Conservation (phyloP, 2,113 vertebrate genomes). For the Labrus mixtus region DNA sequence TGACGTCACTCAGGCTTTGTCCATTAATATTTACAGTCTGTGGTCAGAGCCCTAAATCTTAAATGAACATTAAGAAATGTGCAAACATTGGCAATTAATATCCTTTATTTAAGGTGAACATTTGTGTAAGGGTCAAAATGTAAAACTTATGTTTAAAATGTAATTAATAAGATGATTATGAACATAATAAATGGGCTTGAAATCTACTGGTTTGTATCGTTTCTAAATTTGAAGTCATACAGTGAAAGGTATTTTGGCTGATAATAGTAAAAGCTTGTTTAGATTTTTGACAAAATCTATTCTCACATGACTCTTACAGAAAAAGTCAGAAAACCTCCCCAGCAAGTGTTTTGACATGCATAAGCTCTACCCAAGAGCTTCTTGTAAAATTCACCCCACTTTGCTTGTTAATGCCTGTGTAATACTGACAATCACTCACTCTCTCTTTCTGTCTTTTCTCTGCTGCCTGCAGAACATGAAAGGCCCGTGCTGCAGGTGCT, state of each 20-base stretch:
- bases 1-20: too few species aligned
- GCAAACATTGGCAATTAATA: background rate
- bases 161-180: too few species aligned
- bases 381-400: conserved; percentile 27
- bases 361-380: conserved; percentile 41
- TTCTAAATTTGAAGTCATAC: too few species aligned
- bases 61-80: background rate
- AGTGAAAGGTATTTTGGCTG: too few species aligned
- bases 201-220: too few species aligned
- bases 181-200: too few species aligned
- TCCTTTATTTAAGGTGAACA: too few species aligned
- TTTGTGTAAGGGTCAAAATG: too few species aligned
- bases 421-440: conserved; percentile 39
- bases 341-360: conserved; percentile 63
- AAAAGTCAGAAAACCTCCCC: conserved; percentile 20
- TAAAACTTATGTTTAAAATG: too few species aligned
- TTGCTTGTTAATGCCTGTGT: conserved; percentile 61
- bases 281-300: background rate
- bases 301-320: background rate
- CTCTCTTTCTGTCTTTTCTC: background rate
- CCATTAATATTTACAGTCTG: too few species aligned
- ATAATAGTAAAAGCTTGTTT: too few species aligned
- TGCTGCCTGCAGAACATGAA: conserved; percentile 43
- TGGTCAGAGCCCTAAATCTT: background rate
- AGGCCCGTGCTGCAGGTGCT: conserved; percentile 67